Evolutionary conservation across 2,113 vertebrate species (phyloP), one percentile per base, ranked within the genome.

Genomic region (Centropus bengalensis): DNA sequence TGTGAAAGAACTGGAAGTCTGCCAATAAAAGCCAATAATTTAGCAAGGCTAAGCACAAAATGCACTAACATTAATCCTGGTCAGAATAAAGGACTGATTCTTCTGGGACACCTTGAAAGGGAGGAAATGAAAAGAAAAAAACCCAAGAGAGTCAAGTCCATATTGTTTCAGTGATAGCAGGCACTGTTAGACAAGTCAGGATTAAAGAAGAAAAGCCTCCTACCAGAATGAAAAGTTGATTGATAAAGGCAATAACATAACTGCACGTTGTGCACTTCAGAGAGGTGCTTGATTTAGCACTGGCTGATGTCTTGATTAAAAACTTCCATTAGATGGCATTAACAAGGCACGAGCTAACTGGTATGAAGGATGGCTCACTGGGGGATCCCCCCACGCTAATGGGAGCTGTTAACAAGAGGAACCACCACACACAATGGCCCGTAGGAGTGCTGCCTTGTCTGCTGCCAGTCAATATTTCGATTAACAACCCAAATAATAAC

Each of bases 321-420:
- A 91, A 26, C 82, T 89, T 86, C 86, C 86, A 94, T 92, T 93
- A 95, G 83, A 19, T 18, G 60, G 81, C 91, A 94, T 94, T 96
- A 95, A 86, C 60, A 40, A 69, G 63, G 71, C 71, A 55, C 8
- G 0, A 0, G 1, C 80, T 93, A 79, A 78, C 56, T 4, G 7
- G n/a, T 24, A 55, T 76, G 89, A 80, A 40, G 76, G 93, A 79
- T 0, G 36, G 78, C 82, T 89, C 2, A 0, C 63, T 69, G 78
- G 76, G 93, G 88, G 59, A 86, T 58, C 85, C 68, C 55, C 12
- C 26, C 27, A 9, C 8, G 21, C 49, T 54, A 73, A 69, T 0
- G 1, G 49, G 79, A 73, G 79, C 56, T 11, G 2, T 8, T 64
- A 85, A 89, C n/a, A 74, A 79, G 77, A 82, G 86, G 51, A n/a